Evolutionary conservation across 2,797 vertebrate genomes (phyloP).

Genomic region (Paedocypris micromegethes): DNA sequence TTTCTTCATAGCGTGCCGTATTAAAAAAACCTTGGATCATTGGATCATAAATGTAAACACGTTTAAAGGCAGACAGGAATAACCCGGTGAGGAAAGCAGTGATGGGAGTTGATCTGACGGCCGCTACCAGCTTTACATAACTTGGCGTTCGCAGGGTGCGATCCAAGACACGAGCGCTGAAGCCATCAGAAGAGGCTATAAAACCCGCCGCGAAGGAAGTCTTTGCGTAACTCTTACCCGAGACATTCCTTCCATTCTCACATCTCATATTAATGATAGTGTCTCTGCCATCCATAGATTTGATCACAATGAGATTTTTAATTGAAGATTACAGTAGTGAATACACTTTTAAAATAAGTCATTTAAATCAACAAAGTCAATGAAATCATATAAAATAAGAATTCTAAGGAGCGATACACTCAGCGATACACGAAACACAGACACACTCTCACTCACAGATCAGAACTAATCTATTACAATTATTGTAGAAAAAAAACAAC

Average conservation of each 20-base stretch:
- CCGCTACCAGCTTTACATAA: conserved; percentile 23
- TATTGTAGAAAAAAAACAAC: too few species aligned
- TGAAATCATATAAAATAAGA: too few species aligned
- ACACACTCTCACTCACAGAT: too few species aligned
- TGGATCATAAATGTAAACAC: neutral
- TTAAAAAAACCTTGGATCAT: neutral
- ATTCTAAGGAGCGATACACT: too few species aligned
- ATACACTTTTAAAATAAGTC: too few species aligned
- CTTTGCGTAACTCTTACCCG: neutral
- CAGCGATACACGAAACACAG: too few species aligned
- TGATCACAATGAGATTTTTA: too few species aligned
- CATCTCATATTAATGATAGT: neutral
- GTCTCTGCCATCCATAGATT: too few species aligned
- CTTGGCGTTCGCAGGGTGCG: neutral
- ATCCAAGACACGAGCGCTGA: conserved; percentile 3
- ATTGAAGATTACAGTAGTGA: too few species aligned
- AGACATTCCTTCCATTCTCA: conserved; percentile 1
- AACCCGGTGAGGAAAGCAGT: neutral
- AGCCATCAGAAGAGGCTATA: conserved; percentile 13
- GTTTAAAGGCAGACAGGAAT: conserved; percentile 2
- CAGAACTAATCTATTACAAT: too few species aligned
- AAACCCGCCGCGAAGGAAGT: neutral
- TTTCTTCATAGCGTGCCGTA: neutral
- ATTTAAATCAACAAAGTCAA: too few species aligned
- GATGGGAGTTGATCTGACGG: conserved; percentile 1